Percentiles rank a stretch among this genome's conserved stretches.
Conservation (phyloP, 2,113 vertebrate species). For the Dinomys branickii region DNA sequence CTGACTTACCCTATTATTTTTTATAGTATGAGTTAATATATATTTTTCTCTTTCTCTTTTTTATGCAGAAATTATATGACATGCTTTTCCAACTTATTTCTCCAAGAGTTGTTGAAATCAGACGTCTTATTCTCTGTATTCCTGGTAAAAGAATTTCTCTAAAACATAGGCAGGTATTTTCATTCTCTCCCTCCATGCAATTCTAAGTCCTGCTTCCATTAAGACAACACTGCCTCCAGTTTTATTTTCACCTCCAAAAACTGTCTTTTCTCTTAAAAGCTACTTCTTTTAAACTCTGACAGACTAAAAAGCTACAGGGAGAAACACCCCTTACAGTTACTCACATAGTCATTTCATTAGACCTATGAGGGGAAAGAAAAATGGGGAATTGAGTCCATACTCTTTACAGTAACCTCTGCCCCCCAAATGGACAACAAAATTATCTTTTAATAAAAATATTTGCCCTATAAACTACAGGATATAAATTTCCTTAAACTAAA, state of each 20-base stretch:
- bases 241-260: slow-evolving; percentile 45
- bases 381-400: slow-evolving; percentile 32
- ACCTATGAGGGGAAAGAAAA: slow-evolving; percentile 34
- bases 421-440: slow-evolving; percentile 77
- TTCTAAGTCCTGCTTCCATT: slow-evolving; percentile 47
- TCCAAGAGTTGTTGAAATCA: slow-evolving; percentile 25
- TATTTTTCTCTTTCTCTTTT: not conserved
- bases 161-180: slow-evolving; percentile 52
- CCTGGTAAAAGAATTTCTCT: slow-evolving; percentile 56
- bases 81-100: slow-evolving; percentile 42
- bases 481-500: slow-evolving; percentile 87
- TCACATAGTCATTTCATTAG: slow-evolving; percentile 1
- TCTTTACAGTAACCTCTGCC: slow-evolving; percentile 74
- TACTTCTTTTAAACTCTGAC: slow-evolving; percentile 62
- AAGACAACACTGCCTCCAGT: slow-evolving; percentile 56
- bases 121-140: not conserved
- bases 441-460: slow-evolving; percentile 77
- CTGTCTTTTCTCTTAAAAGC: slow-evolving; percentile 49
- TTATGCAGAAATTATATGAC: slow-evolving; percentile 42
- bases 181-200: not conserved
- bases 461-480: slow-evolving; percentile 82
- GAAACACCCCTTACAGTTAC: slow-evolving; percentile 40
- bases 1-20: not conserved
- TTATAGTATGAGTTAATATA: not conserved
- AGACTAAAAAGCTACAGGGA: slow-evolving; percentile 26